Percentiles rank a stretch among this genome's conserved stretches.
Evolutionary conservation across 2,888 invertebrate species (phyloP).

Genomic region (Calliopum simillimum): DNA sequence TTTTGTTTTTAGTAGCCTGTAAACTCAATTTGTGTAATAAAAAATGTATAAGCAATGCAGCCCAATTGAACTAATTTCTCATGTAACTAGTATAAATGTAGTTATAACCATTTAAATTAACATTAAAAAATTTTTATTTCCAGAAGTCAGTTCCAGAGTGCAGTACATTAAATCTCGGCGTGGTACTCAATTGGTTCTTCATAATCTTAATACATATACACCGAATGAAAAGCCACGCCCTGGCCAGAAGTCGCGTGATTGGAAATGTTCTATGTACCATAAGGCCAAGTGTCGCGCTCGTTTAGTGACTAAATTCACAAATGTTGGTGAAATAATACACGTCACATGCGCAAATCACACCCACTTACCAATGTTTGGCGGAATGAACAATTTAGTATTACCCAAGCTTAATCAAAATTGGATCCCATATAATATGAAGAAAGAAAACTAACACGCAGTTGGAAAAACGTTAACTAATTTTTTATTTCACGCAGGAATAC

Average conservation of each 20-base stretch:
- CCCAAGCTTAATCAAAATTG: not conserved
- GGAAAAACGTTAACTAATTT: no score
- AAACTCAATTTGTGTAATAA: no score
- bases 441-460: not conserved
- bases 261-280: conserved; percentile 67
- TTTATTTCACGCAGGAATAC: no score
- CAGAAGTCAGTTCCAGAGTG: conserved; percentile 18
- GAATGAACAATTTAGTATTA: not conserved
- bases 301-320: conserved; percentile 56
- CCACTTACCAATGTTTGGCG: conserved; percentile 57
- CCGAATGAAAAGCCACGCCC: conserved; percentile 63
- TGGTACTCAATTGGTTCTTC: conserved; percentile 60
- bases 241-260: conserved; percentile 62
- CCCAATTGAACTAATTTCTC: no score
- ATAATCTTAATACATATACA: conserved; percentile 63
- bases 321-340: conserved; percentile 54
- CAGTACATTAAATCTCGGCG: conserved; percentile 54
- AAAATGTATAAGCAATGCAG: no score
- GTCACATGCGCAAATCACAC: conserved; percentile 57
- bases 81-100: no score
- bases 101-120: no score
- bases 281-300: conserved; percentile 64
- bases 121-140: no score
- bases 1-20: no score
- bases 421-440: conserved; percentile 1